Evolutionary conservation across 1,140 invertebrate species (phyloP).

Genomic region (Macrosteles quadrilineatus): DNA sequence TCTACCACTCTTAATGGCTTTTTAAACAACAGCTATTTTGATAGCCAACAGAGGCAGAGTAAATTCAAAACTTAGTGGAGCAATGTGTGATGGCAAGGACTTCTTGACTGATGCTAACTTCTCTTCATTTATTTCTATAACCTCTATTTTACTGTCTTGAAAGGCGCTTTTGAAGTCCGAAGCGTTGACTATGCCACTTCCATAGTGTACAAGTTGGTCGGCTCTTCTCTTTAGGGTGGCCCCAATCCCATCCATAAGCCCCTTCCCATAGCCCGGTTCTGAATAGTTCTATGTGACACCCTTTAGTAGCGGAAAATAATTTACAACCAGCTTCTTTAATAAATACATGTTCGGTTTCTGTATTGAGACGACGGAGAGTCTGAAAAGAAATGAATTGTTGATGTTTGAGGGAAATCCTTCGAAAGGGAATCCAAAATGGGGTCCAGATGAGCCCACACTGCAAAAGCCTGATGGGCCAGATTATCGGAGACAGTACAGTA

Average conservation of each 20-base stretch:
- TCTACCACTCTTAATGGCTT: neutral
- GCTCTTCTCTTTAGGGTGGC: conserved; percentile 26
- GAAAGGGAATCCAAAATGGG: neutral
- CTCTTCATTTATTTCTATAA: neutral
- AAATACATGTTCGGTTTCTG: neutral
- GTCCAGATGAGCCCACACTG: conserved; percentile 8
- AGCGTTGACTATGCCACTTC: conserved; percentile 12
- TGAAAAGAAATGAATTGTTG: conserved; percentile 1
- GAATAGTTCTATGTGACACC: conserved; percentile 27
- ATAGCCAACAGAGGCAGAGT: too few relatives aligned
- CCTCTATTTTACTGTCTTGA: conserved; percentile 3
- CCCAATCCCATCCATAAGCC: conserved; percentile 21
- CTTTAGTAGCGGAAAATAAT: conserved; percentile 5
- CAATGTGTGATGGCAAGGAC: neutral
- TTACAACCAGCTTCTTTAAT: neutral
- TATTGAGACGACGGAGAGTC: neutral
- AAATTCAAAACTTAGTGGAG: neutral
- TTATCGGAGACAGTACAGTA: conserved; percentile 6
- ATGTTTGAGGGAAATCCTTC: conserved; percentile 11
- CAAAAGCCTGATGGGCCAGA: conserved; percentile 9
- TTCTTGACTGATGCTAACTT: conserved; percentile 1
- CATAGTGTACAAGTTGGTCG: conserved; percentile 17
- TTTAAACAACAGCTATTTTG: neutral
- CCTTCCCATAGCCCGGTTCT: conserved; percentile 30
- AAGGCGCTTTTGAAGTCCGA: conserved; percentile 19